Base-by-base conservation (phyloP, 1,140 invertebrate genomes). In the Anastrepha obliqua region DNA sequence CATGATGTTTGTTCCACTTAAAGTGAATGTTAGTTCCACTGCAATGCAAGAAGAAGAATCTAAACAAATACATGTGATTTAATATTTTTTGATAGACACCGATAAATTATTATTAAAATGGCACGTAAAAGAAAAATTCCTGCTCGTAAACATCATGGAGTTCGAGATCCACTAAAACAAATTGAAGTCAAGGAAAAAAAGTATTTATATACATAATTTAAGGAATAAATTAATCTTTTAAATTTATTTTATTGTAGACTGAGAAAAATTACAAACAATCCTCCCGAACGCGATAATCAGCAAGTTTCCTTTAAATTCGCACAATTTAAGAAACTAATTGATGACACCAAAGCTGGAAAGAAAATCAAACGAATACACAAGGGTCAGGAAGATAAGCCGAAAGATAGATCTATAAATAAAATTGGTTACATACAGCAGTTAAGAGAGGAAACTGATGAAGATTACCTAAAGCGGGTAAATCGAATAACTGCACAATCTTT, bases 391-490 rank as follows among this genome's bases (percentile, higher is more conserved):
- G 92, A 93, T 62, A 90, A 89, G 85, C 90, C 90, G 13, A 89
- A 89, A 74, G 85, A 88, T 17, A 87, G 44, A 42, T 89, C 89
- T 87, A 67, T 17, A 62, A 42, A 62, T 1, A 89, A 87, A 64
- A 64, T 85, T 0, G 70, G 29, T 0, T 89, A 89, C 20, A 92
- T 93, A 11, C 89, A 91, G 64, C 95, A 95, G 89, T 90, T 89
- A 60, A 89, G 90, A 3, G 93, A 93, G 20, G 95, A 95, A 90
- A 91, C 87, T 17, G 88, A 93, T 3, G 65, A 91, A 42, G 90
- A 90, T n/a, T 95, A 95, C 86, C 89, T 95, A 87, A 88, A 93
- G 5, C 90, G 95, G 62, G 94, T 95, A 0, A 93, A 93, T 87
- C 91, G 91, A 64, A 94, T 95, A 64, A 95, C 95, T 2, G 89